Evolutionary conservation across 2,888 invertebrate species (phyloP).

Genomic region (Aphidoletes aphidimyza): DNA sequence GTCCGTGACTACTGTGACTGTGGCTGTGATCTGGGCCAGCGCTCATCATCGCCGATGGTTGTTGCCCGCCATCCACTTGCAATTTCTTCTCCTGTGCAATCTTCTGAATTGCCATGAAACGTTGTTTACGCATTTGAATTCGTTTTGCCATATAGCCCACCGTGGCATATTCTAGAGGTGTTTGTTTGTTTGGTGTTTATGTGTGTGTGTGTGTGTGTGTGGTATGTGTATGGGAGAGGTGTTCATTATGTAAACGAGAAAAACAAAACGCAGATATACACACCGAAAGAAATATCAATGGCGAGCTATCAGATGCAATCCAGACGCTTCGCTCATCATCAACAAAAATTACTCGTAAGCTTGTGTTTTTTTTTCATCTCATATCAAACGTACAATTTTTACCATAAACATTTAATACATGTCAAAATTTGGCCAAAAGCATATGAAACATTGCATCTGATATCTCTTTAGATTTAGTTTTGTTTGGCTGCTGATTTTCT

Average conservation of each 20-base stretch:
- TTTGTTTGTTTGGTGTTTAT: not conserved
- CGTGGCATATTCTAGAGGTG: constrained; percentile 90
- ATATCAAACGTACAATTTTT: not conserved
- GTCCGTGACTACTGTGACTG: constrained; percentile 67
- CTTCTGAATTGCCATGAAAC: constrained; percentile 90
- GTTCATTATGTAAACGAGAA: not conserved
- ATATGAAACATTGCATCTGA: not conserved
- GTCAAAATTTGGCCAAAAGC: not conserved
- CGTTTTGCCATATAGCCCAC: constrained; percentile 98
- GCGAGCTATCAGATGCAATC: not conserved
- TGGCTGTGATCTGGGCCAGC: constrained; percentile 68
- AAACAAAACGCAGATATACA: constrained; percentile 40
- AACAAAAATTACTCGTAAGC: not conserved
- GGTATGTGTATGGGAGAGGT: not conserved
- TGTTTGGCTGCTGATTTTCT: not conserved
- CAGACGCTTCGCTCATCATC: not conserved
- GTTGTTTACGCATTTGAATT: constrained; percentile 95
- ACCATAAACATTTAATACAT: no score
- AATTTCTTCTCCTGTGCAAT: constrained; percentile 92
- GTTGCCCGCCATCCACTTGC: constrained; percentile 81
- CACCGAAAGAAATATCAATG: not conserved
- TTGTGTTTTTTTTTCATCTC: not conserved
- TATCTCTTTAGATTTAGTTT: not conserved
- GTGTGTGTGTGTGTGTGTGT: not conserved
- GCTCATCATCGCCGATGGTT: constrained; percentile 71